Percentiles rank a stretch among this genome's conserved stretches.
Evolutionary conservation across 2,888 invertebrate species (phyloP).

Genomic region (Drosophila peninsularis): DNA sequence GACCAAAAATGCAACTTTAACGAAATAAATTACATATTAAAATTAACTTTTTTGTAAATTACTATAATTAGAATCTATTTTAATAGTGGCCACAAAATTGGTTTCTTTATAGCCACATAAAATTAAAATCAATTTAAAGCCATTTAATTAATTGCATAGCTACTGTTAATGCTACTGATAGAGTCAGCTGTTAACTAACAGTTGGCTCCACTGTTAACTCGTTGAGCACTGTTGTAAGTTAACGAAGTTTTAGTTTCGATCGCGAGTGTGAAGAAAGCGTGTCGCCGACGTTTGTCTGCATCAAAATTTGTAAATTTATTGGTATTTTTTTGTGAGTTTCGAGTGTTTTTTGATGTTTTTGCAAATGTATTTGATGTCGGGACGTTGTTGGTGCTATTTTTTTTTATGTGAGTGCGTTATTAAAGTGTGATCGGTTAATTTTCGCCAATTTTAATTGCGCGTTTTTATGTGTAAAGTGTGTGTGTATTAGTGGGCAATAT

Average conservation of each 20-base stretch:
- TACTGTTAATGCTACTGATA: neutral
- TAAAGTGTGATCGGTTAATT: neutral
- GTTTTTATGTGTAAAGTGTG: neutral
- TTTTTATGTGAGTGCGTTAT: neutral
- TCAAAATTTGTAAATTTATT: neutral
- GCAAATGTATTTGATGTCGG: neutral
- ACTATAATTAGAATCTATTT: neutral
- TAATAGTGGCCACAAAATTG: slow-evolving; percentile 3
- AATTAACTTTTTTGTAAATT: neutral
- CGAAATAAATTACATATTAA: slow-evolving; percentile 14
- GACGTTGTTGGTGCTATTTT: neutral
- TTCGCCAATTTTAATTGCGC: neutral
- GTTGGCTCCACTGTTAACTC: neutral
- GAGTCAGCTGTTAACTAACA: neutral
- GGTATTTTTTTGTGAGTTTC: too few relatives aligned
- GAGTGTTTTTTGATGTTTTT: neutral
- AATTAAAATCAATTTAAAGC: slow-evolving; percentile 11
- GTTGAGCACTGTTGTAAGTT: neutral
- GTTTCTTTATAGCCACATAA: slow-evolving; percentile 1
- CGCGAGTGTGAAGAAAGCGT: neutral
- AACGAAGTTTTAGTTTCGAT: slow-evolving; percentile 1
- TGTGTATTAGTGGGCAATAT: neutral
- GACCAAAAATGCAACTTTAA: slow-evolving; percentile 56
- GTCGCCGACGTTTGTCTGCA: too few relatives aligned
- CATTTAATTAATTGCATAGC: slow-evolving; percentile 5